A percentile compares a stretch with the other conserved stretches of the same genome.
Evolutionary conservation across 2,113 vertebrate genomes (phyloP).

Genomic region (Struthidea cinerea): DNA sequence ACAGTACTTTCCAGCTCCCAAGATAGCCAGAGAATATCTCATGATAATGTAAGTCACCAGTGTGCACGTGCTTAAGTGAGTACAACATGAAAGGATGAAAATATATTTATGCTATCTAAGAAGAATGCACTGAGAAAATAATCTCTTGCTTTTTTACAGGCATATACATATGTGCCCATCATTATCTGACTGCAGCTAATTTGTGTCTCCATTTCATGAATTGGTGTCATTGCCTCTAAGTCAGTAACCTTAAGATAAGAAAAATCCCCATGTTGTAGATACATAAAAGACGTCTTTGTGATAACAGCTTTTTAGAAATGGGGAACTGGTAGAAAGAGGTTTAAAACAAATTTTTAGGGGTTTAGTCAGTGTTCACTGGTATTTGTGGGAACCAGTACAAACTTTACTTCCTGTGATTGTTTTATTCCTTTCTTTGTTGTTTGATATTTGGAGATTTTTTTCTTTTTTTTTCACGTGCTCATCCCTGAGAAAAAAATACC

Average conservation of each 20-base stretch:
- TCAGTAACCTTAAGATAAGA: neutral
- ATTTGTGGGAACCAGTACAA: neutral
- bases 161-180: neutral
- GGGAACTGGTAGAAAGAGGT: neutral
- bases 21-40: neutral
- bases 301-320: neutral
- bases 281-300: neutral
- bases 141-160: neutral
- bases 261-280: neutral
- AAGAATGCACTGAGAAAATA: neutral
- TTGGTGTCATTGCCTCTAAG: neutral
- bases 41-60: neutral
- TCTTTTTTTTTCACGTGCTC: neutral
- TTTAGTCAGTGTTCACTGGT: neutral
- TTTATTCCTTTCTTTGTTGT: neutral
- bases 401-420: neutral
- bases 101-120: neutral
- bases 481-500: neutral
- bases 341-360: neutral
- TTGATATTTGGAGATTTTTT: neutral
- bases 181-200: neutral
- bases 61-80: neutral
- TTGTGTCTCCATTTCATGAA: neutral
- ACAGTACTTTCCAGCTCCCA: neutral
- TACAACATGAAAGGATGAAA: neutral